These are phyloP conservation scores for Ammospiza nelsoni DNA, from an alignment of 2,113 vertebrate species.

Conservation along the genomic window DNA sequence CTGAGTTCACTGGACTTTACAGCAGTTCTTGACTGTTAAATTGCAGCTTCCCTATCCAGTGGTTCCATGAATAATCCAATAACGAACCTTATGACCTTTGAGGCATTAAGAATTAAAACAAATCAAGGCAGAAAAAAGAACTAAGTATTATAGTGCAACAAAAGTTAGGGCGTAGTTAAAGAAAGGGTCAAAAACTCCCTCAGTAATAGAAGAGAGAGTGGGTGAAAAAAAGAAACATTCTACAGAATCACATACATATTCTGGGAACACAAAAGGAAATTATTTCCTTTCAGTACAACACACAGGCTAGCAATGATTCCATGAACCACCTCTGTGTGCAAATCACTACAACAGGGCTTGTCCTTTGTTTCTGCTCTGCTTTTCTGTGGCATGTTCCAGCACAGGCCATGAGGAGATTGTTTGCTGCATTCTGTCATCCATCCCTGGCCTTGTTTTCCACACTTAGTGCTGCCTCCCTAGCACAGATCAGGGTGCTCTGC, in stretches of 20 bases:
- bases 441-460: background rate
- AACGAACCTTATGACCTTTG: background rate
- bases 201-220: accelerated
- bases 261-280: background rate
- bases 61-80: background rate
- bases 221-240: too few relatives aligned
- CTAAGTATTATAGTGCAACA: background rate
- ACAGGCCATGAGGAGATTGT: background rate
- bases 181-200: background rate
- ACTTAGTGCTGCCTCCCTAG: background rate
- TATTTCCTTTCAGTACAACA: background rate
- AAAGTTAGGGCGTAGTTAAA: background rate
- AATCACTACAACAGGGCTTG: background rate
- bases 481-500: background rate
- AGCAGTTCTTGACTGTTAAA: background rate
- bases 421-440: background rate
- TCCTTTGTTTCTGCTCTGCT: background rate
- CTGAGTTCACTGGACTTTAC: background rate
- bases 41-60: background rate
- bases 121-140: background rate
- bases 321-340: background rate
- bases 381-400: background rate
- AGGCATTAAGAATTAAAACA: background rate
- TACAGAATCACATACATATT: background rate
- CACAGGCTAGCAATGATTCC: background rate